Base-by-base conservation (phyloP, 2,797 vertebrate species). In the Enteromius afrohamiltoni region DNA sequence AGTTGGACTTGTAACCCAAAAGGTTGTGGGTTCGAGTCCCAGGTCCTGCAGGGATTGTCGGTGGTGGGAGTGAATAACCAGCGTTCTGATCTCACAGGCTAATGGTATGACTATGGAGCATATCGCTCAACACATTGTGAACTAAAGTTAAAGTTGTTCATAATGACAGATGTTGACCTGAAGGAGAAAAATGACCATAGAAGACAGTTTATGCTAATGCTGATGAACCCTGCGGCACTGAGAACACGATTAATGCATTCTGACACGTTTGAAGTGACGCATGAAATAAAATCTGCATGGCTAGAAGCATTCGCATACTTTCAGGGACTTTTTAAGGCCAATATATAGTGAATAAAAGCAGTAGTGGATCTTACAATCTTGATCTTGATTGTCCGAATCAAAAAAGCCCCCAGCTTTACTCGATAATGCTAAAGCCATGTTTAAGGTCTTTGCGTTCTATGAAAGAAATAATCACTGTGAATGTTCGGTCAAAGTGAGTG, bases 211-310 rank as follows among this genome's bases (percentile, higher is more conserved):
- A 16, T 62, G 21, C 21, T 26, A 77, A 77, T 21, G 37, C 21
- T 10, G 16, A 23, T 2, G 10, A 62, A 62, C 75, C 14, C 31
- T 60, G n/a, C n/a, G 4, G 75, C 21, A 6, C 40, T 29, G 40
- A 64, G 58, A 75, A 23, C 19, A 51, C 37, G 21, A 45, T 76
- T 76, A 34, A 77, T 64, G 55, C 23, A 13, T 77, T 64, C 40
- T 62, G 76, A 77, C 76, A 64, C 58, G 9, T 77, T 77, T 29
- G 23, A 64, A 78, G 76, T 78, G 76, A 64, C 13, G 58, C 40
- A 19, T 78, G 23, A 65, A 78, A 65, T 64, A 42, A 64, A 65
- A 64, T 29, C 29, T 49, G 58, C 58, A 65, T 65, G 3, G 37
- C 40, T 21, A 45, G 17, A 64, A 77, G 76, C 23, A 13, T 21